A percentile compares a stretch with the other conserved stretches of the same genome.
phyloP scores from a whole-genome alignment of 2,888 invertebrate genomes.

The Drosophila phalerata region DNA sequence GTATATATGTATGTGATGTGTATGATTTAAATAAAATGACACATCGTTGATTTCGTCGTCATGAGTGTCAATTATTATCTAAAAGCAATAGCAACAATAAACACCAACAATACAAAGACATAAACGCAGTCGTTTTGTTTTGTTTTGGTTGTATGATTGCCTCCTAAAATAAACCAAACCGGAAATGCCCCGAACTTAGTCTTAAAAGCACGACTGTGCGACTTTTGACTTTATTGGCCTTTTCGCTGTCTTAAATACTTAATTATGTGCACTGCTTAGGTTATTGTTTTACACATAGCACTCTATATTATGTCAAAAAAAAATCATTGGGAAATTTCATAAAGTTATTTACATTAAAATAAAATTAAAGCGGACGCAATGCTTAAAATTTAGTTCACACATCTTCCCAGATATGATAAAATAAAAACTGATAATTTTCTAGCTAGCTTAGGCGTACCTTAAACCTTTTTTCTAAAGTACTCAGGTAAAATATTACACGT shows the following conservation, averaged over 20 bases:
- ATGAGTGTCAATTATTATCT: conserved; percentile 56
- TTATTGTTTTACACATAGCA: no score
- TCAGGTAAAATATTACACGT: no score
- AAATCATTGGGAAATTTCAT: no score
- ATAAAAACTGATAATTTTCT: no score
- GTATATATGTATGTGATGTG: conserved; percentile 6
- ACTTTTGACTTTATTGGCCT: neutral
- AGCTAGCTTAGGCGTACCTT: no score
- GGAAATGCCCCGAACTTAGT: conserved; percentile 66
- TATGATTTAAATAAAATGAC: conserved; percentile 62
- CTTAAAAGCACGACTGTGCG: conserved; percentile 9
- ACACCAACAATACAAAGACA: conserved; percentile 43
- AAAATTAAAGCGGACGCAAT: no score
- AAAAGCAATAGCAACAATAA: conserved; percentile 13
- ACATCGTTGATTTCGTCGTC: conserved; percentile 53
- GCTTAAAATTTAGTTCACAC: no score
- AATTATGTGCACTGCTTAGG: neutral
- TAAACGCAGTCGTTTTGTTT: conserved; percentile 37
- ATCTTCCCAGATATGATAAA: no score
- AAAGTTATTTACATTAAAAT: no score
- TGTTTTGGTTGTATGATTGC: conserved; percentile 22
- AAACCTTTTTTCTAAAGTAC: no score
- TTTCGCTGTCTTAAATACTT: no score
- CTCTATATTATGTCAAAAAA: no score
- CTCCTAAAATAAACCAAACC: conserved; percentile 43